Base-by-base conservation (phyloP, 1,140 invertebrate genomes). In the Zaprionus camerounensis region DNA sequence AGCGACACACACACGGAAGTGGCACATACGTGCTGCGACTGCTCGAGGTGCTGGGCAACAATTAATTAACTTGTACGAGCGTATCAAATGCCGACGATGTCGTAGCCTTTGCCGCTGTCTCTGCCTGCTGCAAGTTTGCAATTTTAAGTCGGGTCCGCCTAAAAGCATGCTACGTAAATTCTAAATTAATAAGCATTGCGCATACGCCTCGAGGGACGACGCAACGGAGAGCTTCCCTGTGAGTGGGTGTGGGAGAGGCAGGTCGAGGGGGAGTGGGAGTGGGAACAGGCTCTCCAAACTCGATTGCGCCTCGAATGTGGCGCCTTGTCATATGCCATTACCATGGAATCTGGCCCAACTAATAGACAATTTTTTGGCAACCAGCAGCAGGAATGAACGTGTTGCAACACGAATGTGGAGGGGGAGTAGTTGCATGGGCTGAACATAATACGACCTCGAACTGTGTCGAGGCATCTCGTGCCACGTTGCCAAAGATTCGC, bases 351-450 rank as follows among this genome's bases (percentile, higher is more conserved):
- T 76, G 78, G 78, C 84, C 78, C 69, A 84, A 88, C 84, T 88
- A 88, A 88, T 88, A 88, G 85, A 88, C 85, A 88, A 88, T 88
- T 88, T 88, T 88, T 88, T 88, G 85, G 85, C 85, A 88, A 80
- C 77, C 73, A 20, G 77, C 73, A 80, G 71, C 70, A 75, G 81
- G 77, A 75, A 78, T 78, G 77, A 87, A 75, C 74, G 69, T 72
- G 61, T 55, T 68, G 73, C 72, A 74, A 56, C 61, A 41, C 31
- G 31, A 31, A 34, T 34, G 31, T 34, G 9, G 24, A 12, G 11
- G 28, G 28, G 36, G 24, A 7, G 64, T 2, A n/a, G 28, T 11
- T 22, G 55, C 36, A 31, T 11, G 38, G 22, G 59, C 44, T 22
- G 41, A 46, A 20, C 49, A 38, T 38, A 41, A 66, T 53, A 66